Conservation (phyloP, 2,888 invertebrate genomes). For the Amiota minor region DNA sequence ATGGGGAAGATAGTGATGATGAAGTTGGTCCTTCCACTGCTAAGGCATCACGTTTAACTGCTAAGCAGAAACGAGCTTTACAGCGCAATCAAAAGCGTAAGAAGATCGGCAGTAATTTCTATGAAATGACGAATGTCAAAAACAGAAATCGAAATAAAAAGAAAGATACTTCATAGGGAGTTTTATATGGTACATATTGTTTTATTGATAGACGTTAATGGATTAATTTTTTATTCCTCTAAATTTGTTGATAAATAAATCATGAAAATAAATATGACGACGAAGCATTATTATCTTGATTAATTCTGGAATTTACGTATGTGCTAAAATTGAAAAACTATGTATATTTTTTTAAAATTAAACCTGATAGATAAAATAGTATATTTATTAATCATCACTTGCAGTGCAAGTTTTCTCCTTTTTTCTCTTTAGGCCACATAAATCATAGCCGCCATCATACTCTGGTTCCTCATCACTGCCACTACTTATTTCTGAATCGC, state of each 20-base stretch:
- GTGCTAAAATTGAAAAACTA: neutral
- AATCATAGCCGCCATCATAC: slow-evolving; percentile 55
- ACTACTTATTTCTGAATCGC: slow-evolving; percentile 82
- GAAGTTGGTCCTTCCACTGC: slow-evolving; percentile 52
- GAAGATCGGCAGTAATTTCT: slow-evolving; percentile 91
- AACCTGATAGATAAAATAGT: too few species aligned
- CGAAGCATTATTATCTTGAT: neutral
- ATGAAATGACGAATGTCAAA: slow-evolving; percentile 91
- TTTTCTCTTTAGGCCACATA: slow-evolving; percentile 65
- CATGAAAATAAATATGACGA: neutral
- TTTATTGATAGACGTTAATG: neutral
- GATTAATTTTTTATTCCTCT: neutral
- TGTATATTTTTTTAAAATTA: neutral
- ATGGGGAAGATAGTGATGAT: slow-evolving; percentile 49
- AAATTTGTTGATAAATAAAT: neutral
- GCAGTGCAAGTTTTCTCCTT: slow-evolving; percentile 51
- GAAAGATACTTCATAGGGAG: slow-evolving; percentile 56
- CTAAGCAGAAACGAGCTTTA: slow-evolving; percentile 83
- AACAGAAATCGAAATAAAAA: slow-evolving; percentile 86
- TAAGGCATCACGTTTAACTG: slow-evolving; percentile 78
- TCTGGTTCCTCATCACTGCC: slow-evolving; percentile 73
- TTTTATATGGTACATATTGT: slow-evolving; percentile 35
- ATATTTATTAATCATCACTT: neutral
- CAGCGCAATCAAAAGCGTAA: slow-evolving; percentile 84
- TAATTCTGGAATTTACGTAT: slow-evolving; percentile 7